phyloP scores from a whole-genome alignment of 2,113 vertebrate genomes.

The Melanotaenia duboulayi region DNA sequence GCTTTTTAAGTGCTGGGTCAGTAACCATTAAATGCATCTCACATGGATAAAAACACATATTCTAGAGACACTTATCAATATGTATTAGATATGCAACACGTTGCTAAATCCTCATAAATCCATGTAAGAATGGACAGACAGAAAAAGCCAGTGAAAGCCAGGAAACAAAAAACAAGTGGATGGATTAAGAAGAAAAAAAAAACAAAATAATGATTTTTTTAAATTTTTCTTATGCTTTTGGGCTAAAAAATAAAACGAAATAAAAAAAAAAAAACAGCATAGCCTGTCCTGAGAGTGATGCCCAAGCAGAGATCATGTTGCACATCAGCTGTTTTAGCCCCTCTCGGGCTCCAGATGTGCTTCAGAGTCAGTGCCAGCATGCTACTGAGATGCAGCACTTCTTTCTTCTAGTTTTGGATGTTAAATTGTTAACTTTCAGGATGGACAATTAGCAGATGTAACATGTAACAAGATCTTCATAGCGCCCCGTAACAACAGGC shows the following conservation, averaged over 20 bases:
- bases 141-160: background rate
- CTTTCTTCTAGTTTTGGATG: background rate
- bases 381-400: background rate
- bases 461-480: background rate
- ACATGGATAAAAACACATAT: background rate
- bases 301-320: background rate
- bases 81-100: background rate
- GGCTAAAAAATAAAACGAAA: background rate
- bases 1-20: constrained; percentile 21
- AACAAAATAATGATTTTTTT: no score
- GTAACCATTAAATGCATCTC: background rate
- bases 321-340: background rate
- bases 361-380: background rate
- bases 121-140: constrained; percentile 9
- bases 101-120: background rate
- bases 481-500: background rate
- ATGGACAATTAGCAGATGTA: background rate
- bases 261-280: background rate
- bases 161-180: background rate
- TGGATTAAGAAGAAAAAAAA: background rate
- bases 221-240: no score
- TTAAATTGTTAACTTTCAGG: background rate
- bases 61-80: background rate
- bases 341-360: background rate
- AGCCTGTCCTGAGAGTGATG: background rate